A percentile compares a stretch with the other conserved stretches of the same genome.
These are phyloP conservation scores for Trissolcus basalis DNA, from an alignment of 1,140 invertebrate genomes.

Conservation along the genomic window DNA sequence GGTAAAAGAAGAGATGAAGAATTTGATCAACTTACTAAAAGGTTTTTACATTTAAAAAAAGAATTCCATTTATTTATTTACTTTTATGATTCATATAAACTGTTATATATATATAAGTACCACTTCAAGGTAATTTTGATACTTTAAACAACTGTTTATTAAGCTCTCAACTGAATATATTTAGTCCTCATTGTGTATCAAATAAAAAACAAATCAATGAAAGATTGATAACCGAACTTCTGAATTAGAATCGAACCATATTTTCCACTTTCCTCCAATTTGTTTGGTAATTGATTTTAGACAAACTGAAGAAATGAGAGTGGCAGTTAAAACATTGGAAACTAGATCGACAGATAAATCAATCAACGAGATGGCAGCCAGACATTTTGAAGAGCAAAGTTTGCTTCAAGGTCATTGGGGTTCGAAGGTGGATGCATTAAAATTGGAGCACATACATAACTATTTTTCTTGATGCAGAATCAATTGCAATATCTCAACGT, in stretches of 20 bases:
- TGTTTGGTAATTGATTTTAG: conserved; percentile 66
- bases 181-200: too few species aligned
- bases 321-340: conserved; percentile 81
- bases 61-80: too few species aligned
- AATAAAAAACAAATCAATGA: too few species aligned
- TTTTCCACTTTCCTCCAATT: too few species aligned
- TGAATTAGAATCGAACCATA: conserved; percentile 7
- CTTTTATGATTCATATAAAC: too few species aligned
- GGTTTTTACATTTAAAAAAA: conserved; percentile 76
- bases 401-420: conserved; percentile 85
- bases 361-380: conserved; percentile 85
- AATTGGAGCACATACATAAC: conserved; percentile 78
- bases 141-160: too few species aligned
- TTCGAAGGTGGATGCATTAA: conserved; percentile 83
- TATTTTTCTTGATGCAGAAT: conserved; percentile 73
- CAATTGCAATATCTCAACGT: conserved; percentile 79
- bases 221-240: too few species aligned
- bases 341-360: conserved; percentile 83
- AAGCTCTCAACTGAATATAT: too few species aligned
- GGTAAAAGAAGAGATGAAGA: conserved; percentile 81
- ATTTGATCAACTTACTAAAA: conserved; percentile 80
- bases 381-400: conserved; percentile 87
- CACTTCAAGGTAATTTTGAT: too few species aligned
- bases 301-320: conserved; percentile 87
- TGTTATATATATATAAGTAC: too few species aligned